These are phyloP conservation scores for Notocelia uddmanniana DNA, from an alignment of 2,888 invertebrate species.

Conservation along the genomic window DNA sequence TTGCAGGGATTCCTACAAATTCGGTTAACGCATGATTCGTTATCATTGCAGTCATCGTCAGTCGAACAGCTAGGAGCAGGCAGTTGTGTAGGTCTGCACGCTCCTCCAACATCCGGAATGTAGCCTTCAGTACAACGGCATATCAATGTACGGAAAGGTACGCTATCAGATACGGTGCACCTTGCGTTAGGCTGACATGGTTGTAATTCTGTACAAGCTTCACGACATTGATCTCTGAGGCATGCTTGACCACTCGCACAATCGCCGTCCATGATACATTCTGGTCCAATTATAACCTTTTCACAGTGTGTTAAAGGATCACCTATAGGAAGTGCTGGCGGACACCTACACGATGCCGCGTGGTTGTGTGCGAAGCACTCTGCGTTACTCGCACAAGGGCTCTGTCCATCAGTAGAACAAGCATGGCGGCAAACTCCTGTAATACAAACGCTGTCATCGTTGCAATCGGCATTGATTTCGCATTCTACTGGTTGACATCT, in stretches of 20 bases:
- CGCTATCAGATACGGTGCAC: slow-evolving; percentile 93
- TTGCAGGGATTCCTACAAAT: slow-evolving; percentile 95
- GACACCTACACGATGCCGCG: slow-evolving; percentile 93
- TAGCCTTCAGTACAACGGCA: slow-evolving; percentile 95
- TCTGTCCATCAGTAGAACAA: slow-evolving; percentile 87
- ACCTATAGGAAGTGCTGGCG: slow-evolving; percentile 91
- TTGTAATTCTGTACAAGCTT: slow-evolving; percentile 91
- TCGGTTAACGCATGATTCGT: slow-evolving; percentile 94
- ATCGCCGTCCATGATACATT: slow-evolving; percentile 92
- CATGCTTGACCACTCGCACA: slow-evolving; percentile 94
- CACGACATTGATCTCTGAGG: slow-evolving; percentile 90
- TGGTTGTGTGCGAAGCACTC: slow-evolving; percentile 93
- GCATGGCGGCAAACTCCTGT: slow-evolving; percentile 92
- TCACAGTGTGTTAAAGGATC: slow-evolving; percentile 93
- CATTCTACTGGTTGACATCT: slow-evolving; percentile 93
- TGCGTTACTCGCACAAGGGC: slow-evolving; percentile 94
- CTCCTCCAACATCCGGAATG: slow-evolving; percentile 92
- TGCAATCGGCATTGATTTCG: slow-evolving; percentile 92
- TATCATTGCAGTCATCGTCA: slow-evolving; percentile 91
- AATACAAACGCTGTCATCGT: slow-evolving; percentile 90
- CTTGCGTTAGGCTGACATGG: slow-evolving; percentile 91
- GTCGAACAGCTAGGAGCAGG: slow-evolving; percentile 91
- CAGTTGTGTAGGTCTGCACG: slow-evolving; percentile 90
- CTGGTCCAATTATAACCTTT: slow-evolving; percentile 85
- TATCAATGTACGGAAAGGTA: slow-evolving; percentile 94